Base-by-base conservation (phyloP, 2,888 invertebrate genomes). In the Trisateles emortualis region DNA sequence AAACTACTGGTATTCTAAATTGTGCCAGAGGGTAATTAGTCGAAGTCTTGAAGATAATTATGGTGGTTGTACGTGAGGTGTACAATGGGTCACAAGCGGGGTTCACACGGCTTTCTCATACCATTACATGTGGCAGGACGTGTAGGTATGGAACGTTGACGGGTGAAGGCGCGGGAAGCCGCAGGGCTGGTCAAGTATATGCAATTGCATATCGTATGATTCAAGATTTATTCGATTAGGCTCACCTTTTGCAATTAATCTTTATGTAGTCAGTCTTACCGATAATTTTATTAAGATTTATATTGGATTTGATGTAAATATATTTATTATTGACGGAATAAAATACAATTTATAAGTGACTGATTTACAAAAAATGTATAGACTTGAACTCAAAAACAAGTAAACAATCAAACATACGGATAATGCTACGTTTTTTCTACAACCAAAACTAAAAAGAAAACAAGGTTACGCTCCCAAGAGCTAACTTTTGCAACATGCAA, bases 61-160 rank as follows among this genome's bases (percentile, higher is more conserved):
- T 78, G 63, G 74, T 65, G 73, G 79, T 79, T 68, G 79, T 79
- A 83, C 79, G 82, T 80, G 82, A 22, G 70, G 71, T 16, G 67
- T 74, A 88, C 87, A 88, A 88, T 86, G 77, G 81, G 74, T 75
- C 82, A 74, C 67, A 76, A 72, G 74, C 64, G 67, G 74, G 71
- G 83, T 89, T 90, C 88, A 81, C 90, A 88, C 83, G 83, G 79
- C 87, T 89, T 90, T 90, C 89, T 81, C 89, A 78, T 80, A 58
- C 76, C 82, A 89, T 88, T 87, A 84, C 79, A 65, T 74, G 78
- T 66, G 68, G 59, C 74, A 87, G 87, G 88, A 87, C 82, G 83
- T 80, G 77, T 77, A 72, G 73, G 71, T 72, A 66, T 64, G 72
- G 72, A 67, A 60, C 63, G 60, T 52, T 70, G 71, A 64, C 64